Evolutionary conservation across 2,888 invertebrate genomes (phyloP).

Genomic region (Parnassius smintheus): DNA sequence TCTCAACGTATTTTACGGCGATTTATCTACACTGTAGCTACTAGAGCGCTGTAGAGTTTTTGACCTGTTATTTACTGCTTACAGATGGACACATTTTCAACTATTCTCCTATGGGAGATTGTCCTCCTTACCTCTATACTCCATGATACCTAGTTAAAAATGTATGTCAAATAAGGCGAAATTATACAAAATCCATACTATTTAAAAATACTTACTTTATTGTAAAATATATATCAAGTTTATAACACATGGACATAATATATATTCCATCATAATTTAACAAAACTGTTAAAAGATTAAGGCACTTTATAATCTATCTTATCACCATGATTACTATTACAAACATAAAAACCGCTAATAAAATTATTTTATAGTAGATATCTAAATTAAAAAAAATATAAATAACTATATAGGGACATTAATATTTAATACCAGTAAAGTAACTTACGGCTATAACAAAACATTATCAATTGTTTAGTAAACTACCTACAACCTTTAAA

Average conservation of each 20-base stretch:
- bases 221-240: not conserved
- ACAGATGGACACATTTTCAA: too few species aligned
- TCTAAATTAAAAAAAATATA: not conserved
- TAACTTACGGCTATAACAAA: conserved; percentile 7
- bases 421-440: conserved; percentile 5
- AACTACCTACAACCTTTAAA: too few species aligned
- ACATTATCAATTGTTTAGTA: not conserved
- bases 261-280: conserved; percentile 16
- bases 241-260: conserved; percentile 2
- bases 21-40: too few species aligned
- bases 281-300: conserved; percentile 14
- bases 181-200: not conserved
- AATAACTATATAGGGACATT: not conserved
- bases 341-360: not conserved
- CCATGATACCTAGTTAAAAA: too few species aligned
- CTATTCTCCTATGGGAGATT: too few species aligned
- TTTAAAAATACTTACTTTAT: conserved; percentile 10
- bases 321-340: conserved; percentile 5
- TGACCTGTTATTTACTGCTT: too few species aligned
- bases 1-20: too few species aligned
- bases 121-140: too few species aligned
- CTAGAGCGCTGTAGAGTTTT: too few species aligned
- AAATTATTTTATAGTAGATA: too few species aligned
- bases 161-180: not conserved
- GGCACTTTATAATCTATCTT: conserved; percentile 18